A percentile compares a stretch with the other conserved stretches of the same genome.
phyloP scores from a whole-genome alignment of 1,140 invertebrate species.

The Drosophila lowei region DNA sequence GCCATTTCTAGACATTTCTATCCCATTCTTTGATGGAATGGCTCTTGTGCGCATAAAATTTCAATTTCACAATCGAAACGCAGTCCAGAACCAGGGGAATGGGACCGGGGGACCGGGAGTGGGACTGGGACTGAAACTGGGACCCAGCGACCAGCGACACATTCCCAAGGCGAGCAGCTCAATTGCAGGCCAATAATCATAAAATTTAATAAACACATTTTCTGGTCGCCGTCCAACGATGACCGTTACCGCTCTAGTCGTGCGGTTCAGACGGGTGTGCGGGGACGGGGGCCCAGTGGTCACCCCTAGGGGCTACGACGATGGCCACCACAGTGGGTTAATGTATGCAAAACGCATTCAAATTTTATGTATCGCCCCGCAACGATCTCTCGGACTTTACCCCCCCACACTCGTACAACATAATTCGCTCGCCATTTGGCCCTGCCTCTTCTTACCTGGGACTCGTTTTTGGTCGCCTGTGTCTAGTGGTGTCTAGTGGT shows the following conservation, averaged over 20 bases:
- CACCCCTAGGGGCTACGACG: conserved; percentile 17
- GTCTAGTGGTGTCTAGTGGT: conserved; percentile 3
- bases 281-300: neutral
- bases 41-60: conserved; percentile 66
- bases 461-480: conserved; percentile 29
- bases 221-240: conserved; percentile 33
- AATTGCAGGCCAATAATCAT: conserved; percentile 79
- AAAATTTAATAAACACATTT: conserved; percentile 82
- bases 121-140: no score
- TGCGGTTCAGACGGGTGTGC: neutral
- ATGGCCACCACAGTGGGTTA: conserved; percentile 67
- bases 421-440: conserved; percentile 59
- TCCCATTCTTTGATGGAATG: neutral
- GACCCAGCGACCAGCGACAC: conserved; percentile 35
- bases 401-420: conserved; percentile 53
- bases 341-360: conserved; percentile 82
- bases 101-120: neutral
- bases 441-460: conserved; percentile 41
- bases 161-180: conserved; percentile 68
- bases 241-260: conserved; percentile 55
- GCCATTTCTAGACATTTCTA: conserved; percentile 25
- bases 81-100: neutral
- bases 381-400: conserved; percentile 55
- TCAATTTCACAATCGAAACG: conserved; percentile 63
- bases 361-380: conserved; percentile 78